A percentile compares a stretch with the other conserved stretches of the same genome.
These are phyloP conservation scores for Drosophila erecta DNA, from an alignment of 1,140 invertebrate species.

Conservation along the genomic window DNA sequence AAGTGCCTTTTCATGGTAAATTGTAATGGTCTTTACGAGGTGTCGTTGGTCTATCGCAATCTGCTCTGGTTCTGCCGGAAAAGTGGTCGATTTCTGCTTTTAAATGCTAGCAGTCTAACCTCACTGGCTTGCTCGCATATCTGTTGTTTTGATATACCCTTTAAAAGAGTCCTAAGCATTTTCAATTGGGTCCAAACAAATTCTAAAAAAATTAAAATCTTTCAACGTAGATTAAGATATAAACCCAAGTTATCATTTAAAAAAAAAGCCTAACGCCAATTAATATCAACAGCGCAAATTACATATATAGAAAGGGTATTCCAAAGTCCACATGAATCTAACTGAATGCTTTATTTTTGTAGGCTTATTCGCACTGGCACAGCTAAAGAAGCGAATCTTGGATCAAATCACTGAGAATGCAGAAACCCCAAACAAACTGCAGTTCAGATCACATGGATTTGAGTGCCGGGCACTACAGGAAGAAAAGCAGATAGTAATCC, in stretches of 20 bases:
- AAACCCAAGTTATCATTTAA: too few relatives aligned
- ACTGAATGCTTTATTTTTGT: slow-evolving; percentile 4
- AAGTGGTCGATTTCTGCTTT: slow-evolving; percentile 19
- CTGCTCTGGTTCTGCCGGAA: slow-evolving; percentile 3
- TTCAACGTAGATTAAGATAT: too few relatives aligned
- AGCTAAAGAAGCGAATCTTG: not conserved
- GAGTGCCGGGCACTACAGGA: slow-evolving; percentile 38
- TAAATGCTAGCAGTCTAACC: slow-evolving; percentile 43
- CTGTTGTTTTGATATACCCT: slow-evolving; percentile 38
- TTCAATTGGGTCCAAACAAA: not conserved
- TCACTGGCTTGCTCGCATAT: slow-evolving; percentile 37
- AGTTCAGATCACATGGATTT: slow-evolving; percentile 16
- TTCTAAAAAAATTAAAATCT: too few relatives aligned
- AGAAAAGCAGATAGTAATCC: slow-evolving; percentile 25
- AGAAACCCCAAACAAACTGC: not conserved
- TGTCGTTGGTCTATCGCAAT: slow-evolving; percentile 6
- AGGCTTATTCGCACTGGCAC: slow-evolving; percentile 15
- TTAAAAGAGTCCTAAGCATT: not conserved
- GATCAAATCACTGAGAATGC: not conserved
- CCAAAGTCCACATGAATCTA: not conserved
- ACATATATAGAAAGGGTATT: slow-evolving; percentile 5
- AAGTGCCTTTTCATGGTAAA: not conserved
- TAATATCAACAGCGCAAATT: too few relatives aligned
- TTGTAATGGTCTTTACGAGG: not conserved
- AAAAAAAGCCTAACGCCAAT: too few relatives aligned